Evolutionary conservation across 2,797 vertebrate species (phyloP).

Genomic region (Benthosema pterotum): DNA sequence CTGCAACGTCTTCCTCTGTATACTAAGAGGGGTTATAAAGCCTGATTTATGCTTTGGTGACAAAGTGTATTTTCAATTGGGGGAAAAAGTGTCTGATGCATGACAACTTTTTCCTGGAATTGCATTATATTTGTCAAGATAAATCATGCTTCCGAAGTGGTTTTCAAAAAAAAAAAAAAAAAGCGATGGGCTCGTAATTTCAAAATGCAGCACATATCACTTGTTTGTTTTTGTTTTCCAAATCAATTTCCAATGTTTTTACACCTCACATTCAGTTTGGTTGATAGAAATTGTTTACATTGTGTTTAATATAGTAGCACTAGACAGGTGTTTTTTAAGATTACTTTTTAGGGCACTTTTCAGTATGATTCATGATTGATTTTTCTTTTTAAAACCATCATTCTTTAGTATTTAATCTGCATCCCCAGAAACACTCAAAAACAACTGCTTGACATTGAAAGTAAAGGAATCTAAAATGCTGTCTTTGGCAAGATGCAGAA

Average conservation of each 20-base stretch:
- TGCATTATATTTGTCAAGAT: too few relatives aligned
- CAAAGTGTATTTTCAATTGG: too few relatives aligned
- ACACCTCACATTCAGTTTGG: conserved; percentile 72
- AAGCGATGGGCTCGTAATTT: conserved; percentile 53
- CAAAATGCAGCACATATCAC: conserved; percentile 69
- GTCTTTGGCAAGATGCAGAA: conserved; percentile 76
- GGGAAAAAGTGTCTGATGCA: too few relatives aligned
- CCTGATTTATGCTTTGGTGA: too few relatives aligned
- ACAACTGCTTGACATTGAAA: conserved; percentile 69
- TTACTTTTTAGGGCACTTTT: conserved; percentile 65
- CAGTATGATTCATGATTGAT: conserved; percentile 37
- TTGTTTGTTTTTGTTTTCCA: conserved; percentile 58
- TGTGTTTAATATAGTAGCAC: conserved; percentile 62
- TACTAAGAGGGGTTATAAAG: conserved; percentile 48
- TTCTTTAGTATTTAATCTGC: conserved; percentile 69
- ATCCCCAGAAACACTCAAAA: conserved; percentile 63
- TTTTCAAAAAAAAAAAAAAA: conserved; percentile 44
- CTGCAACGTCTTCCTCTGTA: conserved; percentile 63
- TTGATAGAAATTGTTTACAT: conserved; percentile 77
- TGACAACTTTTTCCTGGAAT: too few relatives aligned
- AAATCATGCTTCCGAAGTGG: conserved; percentile 23
- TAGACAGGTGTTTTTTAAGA: conserved; percentile 38
- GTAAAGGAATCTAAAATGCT: conserved; percentile 70
- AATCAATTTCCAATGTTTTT: conserved; percentile 49
- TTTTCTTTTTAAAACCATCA: conserved; percentile 22